Percentiles rank a stretch among this genome's conserved stretches.
Evolutionary conservation across 2,888 invertebrate genomes (phyloP).

Genomic region (Ochlodes sylvanus): DNA sequence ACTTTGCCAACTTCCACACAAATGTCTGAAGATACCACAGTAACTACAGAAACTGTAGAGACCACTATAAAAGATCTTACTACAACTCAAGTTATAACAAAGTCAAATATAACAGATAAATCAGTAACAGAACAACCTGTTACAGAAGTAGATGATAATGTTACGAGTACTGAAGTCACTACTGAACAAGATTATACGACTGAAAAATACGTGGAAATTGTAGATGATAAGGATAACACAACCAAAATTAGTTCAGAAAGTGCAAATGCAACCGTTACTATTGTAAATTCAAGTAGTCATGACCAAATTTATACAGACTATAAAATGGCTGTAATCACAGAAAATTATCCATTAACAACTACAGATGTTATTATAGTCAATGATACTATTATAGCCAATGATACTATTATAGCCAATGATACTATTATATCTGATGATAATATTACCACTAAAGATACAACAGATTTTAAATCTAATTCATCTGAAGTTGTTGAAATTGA

Average conservation of each 20-base stretch:
- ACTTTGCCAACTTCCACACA: conserved; percentile 63
- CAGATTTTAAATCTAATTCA: conserved; percentile 47
- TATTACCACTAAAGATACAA: conserved; percentile 41
- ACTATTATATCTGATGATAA: conserved; percentile 42
- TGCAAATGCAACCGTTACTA: conserved; percentile 9
- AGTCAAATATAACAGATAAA: conserved; percentile 15
- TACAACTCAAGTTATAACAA: conserved; percentile 38
- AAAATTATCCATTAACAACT: conserved; percentile 37
- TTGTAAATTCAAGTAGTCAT: conserved; percentile 26
- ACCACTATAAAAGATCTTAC: conserved; percentile 43
- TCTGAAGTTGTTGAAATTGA: conserved; percentile 43
- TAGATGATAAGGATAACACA: conserved; percentile 15
- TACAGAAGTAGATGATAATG: conserved; percentile 13
- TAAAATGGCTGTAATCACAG: conserved; percentile 31
- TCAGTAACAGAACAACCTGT: conserved; percentile 10
- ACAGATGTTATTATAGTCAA: conserved; percentile 41
- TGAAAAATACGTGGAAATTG: conserved; percentile 23
- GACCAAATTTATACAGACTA: conserved; percentile 33
- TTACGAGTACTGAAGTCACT: conserved; percentile 1
- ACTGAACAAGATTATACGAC: conserved; percentile 36
- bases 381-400: too few relatives aligned
- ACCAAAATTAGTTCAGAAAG: conserved; percentile 13
- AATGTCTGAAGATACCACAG: conserved; percentile 51
- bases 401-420: conserved; percentile 4
- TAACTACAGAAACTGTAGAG: conserved; percentile 49